These are phyloP conservation scores for Hydrocynus forskahlii DNA, from an alignment of 2,797 vertebrate genomes.

Conservation along the genomic window DNA sequence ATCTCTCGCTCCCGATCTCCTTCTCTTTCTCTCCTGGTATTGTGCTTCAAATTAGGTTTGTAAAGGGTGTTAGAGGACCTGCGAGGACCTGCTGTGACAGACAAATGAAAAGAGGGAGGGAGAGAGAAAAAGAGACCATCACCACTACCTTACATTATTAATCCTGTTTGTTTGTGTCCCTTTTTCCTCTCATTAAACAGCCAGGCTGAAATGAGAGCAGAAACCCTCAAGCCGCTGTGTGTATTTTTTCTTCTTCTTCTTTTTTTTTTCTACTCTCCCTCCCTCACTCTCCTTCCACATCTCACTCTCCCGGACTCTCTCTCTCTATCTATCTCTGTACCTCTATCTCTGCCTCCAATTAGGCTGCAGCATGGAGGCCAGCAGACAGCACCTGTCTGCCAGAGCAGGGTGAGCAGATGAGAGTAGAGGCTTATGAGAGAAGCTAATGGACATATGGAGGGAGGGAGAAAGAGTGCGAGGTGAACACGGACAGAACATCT, in stretches of 20 bases:
- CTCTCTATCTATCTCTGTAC: conserved; percentile 1
- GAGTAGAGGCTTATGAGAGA: conserved; percentile 50
- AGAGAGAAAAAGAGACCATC: conserved; percentile 16
- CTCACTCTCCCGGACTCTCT: conserved; percentile 24
- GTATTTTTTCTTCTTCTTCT: conserved; percentile 40
- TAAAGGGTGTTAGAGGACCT: conserved; percentile 57
- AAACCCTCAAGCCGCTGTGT: conserved; percentile 48
- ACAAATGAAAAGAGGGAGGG: conserved; percentile 19
- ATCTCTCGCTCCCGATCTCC: conserved; percentile 1
- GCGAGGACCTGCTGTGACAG: conserved; percentile 54
- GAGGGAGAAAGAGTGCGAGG: conserved; percentile 39
- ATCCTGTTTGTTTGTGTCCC: conserved; percentile 60
- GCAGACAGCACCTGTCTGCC: conserved; percentile 56
- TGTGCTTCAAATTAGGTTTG: conserved; percentile 57
- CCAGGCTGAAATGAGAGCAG: conserved; percentile 49
- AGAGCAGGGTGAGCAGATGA: conserved; percentile 41
- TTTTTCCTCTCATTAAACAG: conserved; percentile 55
- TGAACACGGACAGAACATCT: conserved; percentile 51
- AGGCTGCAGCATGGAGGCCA: conserved; percentile 48
- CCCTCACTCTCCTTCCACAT: neutral
- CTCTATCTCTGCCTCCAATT: conserved; percentile 48
- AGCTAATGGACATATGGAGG: conserved; percentile 58
- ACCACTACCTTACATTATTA: conserved; percentile 55
- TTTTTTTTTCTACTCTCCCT: no score
- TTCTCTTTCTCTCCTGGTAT: conserved; percentile 25